A percentile compares a stretch with the other conserved stretches of the same genome.
Evolutionary conservation across 1,140 invertebrate genomes (phyloP).

Genomic region (Drosophila nikananu): DNA sequence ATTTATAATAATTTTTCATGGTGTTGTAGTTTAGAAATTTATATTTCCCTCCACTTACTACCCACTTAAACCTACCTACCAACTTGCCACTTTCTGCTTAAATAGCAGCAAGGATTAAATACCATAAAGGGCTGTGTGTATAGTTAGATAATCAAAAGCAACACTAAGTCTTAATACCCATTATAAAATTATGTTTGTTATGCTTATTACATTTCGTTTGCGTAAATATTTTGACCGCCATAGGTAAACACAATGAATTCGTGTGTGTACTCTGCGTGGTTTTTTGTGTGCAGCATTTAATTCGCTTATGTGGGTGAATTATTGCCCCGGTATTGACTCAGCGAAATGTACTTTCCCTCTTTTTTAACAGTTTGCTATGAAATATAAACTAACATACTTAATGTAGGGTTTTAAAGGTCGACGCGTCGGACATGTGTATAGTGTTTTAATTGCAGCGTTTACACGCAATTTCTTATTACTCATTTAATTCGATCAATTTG

Average conservation of each 20-base stretch:
- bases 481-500: slow-evolving; percentile 32
- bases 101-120: neutral
- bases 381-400: slow-evolving; percentile 18
- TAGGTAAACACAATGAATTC: slow-evolving; percentile 19
- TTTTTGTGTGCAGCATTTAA: slow-evolving; percentile 24
- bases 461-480: slow-evolving; percentile 22
- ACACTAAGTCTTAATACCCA: slow-evolving; percentile 7
- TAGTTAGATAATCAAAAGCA: slow-evolving; percentile 2
- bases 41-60: neutral
- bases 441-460: slow-evolving; percentile 31
- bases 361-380: slow-evolving; percentile 7
- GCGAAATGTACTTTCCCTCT: slow-evolving; percentile 18
- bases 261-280: slow-evolving; percentile 6
- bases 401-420: slow-evolving; percentile 7
- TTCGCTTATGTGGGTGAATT: slow-evolving; percentile 28
- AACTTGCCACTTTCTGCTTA: neutral
- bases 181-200: slow-evolving; percentile 28
- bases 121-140: neutral
- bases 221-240: slow-evolving; percentile 32
- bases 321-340: slow-evolving; percentile 11
- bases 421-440: neutral
- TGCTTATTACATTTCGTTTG: slow-evolving; percentile 19
- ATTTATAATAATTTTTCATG: neutral
- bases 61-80: no score
- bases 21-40: slow-evolving; percentile 1